Conservation (phyloP, 2,888 invertebrate genomes). For the Lasioglossum villosulum region DNA sequence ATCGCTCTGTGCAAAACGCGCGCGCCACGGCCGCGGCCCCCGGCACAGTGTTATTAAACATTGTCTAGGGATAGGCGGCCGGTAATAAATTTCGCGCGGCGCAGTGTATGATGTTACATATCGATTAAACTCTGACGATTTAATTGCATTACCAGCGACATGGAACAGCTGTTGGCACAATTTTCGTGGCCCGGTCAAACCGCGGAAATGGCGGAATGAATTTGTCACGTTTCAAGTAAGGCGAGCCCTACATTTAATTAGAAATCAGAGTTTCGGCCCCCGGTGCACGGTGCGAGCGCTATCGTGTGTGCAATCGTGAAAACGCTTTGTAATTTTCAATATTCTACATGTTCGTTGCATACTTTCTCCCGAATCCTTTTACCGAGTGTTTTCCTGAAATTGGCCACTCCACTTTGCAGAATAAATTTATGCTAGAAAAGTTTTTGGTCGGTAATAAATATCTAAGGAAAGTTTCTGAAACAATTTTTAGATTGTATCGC, state of each 20-base stretch:
- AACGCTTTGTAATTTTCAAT: background rate
- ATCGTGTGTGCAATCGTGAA: background rate
- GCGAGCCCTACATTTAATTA: background rate
- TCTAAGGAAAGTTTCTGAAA: background rate
- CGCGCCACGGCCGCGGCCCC: background rate
- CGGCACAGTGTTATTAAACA: conserved; percentile 45
- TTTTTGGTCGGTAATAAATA: background rate
- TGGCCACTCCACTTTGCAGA: background rate
- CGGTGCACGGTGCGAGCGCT: background rate
- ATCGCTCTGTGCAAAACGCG: conserved; percentile 53
- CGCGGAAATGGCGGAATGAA: background rate
- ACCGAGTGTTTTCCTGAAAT: background rate
- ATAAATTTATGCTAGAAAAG: background rate
- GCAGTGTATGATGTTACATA: conserved; percentile 19
- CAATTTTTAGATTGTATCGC: background rate
- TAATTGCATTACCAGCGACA: conserved; percentile 28
- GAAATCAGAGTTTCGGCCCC: background rate
- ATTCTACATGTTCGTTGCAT: background rate
- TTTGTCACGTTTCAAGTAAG: background rate
- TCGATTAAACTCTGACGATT: conserved; percentile 48
- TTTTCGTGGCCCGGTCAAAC: background rate
- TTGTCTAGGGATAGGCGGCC: conserved; percentile 55
- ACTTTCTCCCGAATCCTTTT: background rate
- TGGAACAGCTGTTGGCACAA: conserved; percentile 19
- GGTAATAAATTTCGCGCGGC: conserved; percentile 44